Base-by-base conservation (phyloP, 1,140 invertebrate genomes). In the Ceratoteleas bidentatus region DNA sequence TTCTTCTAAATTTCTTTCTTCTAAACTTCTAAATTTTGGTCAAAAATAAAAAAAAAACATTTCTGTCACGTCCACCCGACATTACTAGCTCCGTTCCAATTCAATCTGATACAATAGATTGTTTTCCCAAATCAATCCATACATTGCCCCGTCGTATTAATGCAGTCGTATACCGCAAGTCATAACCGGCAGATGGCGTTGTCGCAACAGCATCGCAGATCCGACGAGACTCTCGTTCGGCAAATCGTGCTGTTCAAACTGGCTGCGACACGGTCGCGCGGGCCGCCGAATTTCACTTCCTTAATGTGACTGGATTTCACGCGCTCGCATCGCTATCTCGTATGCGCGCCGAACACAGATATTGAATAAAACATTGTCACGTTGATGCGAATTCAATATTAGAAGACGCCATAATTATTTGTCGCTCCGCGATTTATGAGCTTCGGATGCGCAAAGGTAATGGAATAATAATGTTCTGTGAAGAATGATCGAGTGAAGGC, bases 231-330 rank as follows among this genome's bases (percentile, higher is more conserved):
- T 78, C 76, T 45, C 62, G 69, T 77, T 84, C 81, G 77, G 86
- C 84, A 86, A 87, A 86, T 87, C 83, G 84, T 49, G 61, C 61
- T 38, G 82, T 69, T 79, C 62, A 65, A 69, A 81, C 72, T 76
- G 57, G 9, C 34, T 45, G 16, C 47, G 66, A 52, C 68, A 73
- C n/a, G 57, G 47, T 0, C 34, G 47, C 33, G 16, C n/a, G n/a
- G n/a, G n/a, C n/a, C n/a, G n/a, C n/a, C n/a, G n/a, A n/a, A 50
- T 72, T 60, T 49, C 70, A 24, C 64, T 75, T 74, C 52, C 64
- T 81, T 75, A 56, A 53, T 56, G 47, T 40, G 45, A 56, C 78
- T 69, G 54, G 72, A 70, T 64, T 81, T 81, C 53, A 61, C 60
- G 72, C 72, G 54, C 61, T 66, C 36, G 50, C 65, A 56, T 40